A percentile compares a stretch with the other conserved stretches of the same genome.
These are phyloP conservation scores for Drosophila rhopaloa DNA, from an alignment of 1,140 invertebrate genomes.

Conservation along the genomic window DNA sequence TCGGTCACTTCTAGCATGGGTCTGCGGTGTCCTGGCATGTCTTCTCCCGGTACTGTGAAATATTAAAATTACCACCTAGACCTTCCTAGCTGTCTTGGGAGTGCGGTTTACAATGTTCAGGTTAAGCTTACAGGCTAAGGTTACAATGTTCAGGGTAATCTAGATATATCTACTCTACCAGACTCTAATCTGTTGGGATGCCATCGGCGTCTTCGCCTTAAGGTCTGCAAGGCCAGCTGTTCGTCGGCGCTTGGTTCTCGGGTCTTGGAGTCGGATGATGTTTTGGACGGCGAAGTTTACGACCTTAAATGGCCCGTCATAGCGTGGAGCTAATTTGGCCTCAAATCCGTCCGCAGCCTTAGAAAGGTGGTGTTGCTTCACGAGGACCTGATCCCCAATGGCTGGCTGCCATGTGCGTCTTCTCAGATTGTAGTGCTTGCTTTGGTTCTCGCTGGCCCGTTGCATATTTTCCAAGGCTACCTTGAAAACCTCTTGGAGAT, in stretches of 20 bases:
- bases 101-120: too few relatives aligned
- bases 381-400: too few relatives aligned
- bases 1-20: too few relatives aligned
- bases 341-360: too few relatives aligned
- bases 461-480: background rate
- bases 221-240: background rate
- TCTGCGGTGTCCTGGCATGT: too few relatives aligned
- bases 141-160: too few relatives aligned
- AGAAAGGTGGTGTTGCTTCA: too few relatives aligned
- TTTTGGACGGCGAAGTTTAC: background rate
- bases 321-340: background rate
- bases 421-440: background rate
- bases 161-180: background rate
- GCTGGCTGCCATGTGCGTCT: too few relatives aligned
- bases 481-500: background rate
- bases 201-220: background rate
- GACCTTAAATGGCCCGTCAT: background rate
- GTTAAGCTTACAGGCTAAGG: too few relatives aligned
- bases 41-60: too few relatives aligned
- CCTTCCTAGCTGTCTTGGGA: too few relatives aligned
- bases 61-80: too few relatives aligned
- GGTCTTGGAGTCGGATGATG: slow-evolving; percentile 1
- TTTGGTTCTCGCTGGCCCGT: background rate
- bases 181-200: background rate
- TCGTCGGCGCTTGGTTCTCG: slow-evolving; percentile 1